Percentiles rank a stretch among this genome's conserved stretches.
phyloP scores from a whole-genome alignment of 2,797 vertebrate species.

The Distichodus sexfasciatus region DNA sequence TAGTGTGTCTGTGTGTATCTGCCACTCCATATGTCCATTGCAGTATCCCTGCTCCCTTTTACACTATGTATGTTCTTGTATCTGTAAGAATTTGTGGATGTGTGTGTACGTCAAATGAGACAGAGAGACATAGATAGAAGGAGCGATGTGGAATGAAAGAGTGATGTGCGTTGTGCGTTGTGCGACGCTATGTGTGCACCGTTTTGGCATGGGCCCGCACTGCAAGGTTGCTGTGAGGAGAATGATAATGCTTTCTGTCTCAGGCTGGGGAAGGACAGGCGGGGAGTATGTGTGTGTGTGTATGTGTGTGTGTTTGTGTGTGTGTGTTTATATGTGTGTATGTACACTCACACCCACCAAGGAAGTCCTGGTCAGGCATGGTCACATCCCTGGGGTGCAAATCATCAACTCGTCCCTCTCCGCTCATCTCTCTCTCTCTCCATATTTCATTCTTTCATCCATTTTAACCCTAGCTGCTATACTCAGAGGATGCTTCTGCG shows the following conservation, averaged over 20 bases:
- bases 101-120: too few species aligned
- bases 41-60: neutral
- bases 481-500: neutral
- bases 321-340: conserved; percentile 18
- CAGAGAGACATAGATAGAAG: neutral
- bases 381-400: conserved; percentile 25
- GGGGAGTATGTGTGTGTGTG: conserved; percentile 38
- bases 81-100: neutral
- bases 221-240: conserved; percentile 58
- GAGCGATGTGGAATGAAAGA: neutral
- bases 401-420: conserved; percentile 24
- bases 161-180: conserved; percentile 8
- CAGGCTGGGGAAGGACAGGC: conserved; percentile 45
- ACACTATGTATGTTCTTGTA: conserved; percentile 1
- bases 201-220: conserved; percentile 43
- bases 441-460: neutral
- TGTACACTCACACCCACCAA: conserved; percentile 2
- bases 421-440: conserved; percentile 16
- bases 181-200: conserved; percentile 27
- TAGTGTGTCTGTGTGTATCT: neutral
- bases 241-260: conserved; percentile 53
- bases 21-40: too few species aligned
- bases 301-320: conserved; percentile 21
- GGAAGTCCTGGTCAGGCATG: conserved; percentile 27
- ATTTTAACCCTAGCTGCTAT: neutral